phyloP scores from a whole-genome alignment of 2,113 vertebrate genomes.

The Myrmophylax atrothorax region DNA sequence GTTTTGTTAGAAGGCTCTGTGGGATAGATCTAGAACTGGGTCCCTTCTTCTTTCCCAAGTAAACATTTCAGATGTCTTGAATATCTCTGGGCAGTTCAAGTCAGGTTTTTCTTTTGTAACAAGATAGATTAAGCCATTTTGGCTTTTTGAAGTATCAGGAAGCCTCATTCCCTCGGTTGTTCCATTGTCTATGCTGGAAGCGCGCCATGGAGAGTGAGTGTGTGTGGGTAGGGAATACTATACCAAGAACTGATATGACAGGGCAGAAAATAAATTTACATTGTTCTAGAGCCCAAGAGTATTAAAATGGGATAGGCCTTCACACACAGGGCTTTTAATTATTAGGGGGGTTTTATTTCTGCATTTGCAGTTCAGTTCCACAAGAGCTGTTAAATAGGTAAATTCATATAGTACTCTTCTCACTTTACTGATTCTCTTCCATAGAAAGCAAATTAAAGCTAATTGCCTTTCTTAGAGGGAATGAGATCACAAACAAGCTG shows the following conservation, averaged over 20 bases:
- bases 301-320: not conserved
- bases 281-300: not conserved
- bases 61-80: not conserved
- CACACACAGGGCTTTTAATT: not conserved
- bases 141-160: not conserved
- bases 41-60: not conserved
- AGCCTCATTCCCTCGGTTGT: not conserved
- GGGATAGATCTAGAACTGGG: not conserved
- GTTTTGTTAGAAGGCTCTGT: not conserved
- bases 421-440: not conserved
- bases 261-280: not conserved
- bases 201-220: not conserved
- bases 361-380: not conserved
- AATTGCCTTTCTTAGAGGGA: not conserved
- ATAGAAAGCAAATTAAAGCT: not conserved
- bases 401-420: not conserved
- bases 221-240: not conserved
- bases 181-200: not conserved
- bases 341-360: not conserved
- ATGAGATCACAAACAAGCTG: conserved; percentile 15
- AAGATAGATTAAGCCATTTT: not conserved
- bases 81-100: not conserved
- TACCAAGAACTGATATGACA: not conserved
- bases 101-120: not conserved
- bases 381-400: not conserved